These are phyloP conservation scores for Microctonus aethiopoides DNA, from an alignment of 2,888 invertebrate genomes.

Conservation along the genomic window DNA sequence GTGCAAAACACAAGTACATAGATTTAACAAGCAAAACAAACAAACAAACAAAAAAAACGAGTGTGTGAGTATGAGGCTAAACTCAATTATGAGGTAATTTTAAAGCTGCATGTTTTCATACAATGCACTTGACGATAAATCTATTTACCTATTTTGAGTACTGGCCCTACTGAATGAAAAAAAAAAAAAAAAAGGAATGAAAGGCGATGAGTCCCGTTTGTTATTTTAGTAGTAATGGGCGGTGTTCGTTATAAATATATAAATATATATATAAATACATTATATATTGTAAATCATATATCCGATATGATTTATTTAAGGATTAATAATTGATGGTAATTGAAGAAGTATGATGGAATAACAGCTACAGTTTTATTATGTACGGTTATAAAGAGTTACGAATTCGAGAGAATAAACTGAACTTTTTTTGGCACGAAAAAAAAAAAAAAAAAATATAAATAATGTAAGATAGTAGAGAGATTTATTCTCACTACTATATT, in stretches of 20 bases:
- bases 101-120: slow-evolving; percentile 48
- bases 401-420: slow-evolving; percentile 38
- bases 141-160: slow-evolving; percentile 62
- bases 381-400: slow-evolving; percentile 41
- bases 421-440: slow-evolving; percentile 62
- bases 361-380: slow-evolving; percentile 40
- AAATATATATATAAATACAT: slow-evolving; percentile 55
- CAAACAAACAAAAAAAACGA: slow-evolving; percentile 27
- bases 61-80: slow-evolving; percentile 23
- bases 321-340: slow-evolving; percentile 55
- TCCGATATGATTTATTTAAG: slow-evolving; percentile 64
- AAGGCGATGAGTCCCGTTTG: slow-evolving; percentile 59
- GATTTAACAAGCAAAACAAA: slow-evolving; percentile 26
- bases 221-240: slow-evolving; percentile 66
- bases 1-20: slow-evolving; percentile 29
- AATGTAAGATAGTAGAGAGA: slow-evolving; percentile 66
- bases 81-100: slow-evolving; percentile 26
- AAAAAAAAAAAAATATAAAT: slow-evolving; percentile 46
- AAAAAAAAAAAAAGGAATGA: slow-evolving; percentile 32
- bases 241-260: slow-evolving; percentile 67
- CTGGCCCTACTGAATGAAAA: slow-evolving; percentile 51
- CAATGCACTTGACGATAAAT: slow-evolving; percentile 60
- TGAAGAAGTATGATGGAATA: slow-evolving; percentile 39
- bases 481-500: slow-evolving; percentile 65
- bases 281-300: slow-evolving; percentile 61